Percentiles rank a stretch among this genome's conserved stretches.
phyloP scores from a whole-genome alignment of 2,888 invertebrate species.

The Lasioglossum vierecki region DNA sequence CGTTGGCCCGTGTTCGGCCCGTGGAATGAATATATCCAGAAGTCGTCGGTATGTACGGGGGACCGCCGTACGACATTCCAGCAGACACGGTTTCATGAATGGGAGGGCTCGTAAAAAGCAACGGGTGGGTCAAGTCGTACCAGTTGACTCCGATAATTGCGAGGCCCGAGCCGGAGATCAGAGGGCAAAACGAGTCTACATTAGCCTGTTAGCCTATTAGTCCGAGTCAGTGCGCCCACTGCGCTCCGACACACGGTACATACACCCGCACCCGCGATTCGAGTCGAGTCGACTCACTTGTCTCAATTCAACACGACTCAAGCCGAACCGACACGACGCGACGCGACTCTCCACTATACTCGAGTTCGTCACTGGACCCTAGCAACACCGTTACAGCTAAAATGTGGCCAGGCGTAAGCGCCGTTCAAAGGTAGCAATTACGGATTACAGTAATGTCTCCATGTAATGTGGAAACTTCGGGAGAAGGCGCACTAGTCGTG shows the following conservation, averaged over 20 bases:
- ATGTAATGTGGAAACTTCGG: too few species aligned
- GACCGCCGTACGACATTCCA: conserved; percentile 53
- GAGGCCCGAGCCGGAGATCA: conserved; percentile 73
- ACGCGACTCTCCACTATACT: background rate
- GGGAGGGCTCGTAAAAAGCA: conserved; percentile 68
- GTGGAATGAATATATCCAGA: conserved; percentile 31
- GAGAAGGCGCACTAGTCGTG: too few species aligned
- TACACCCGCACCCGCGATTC: conserved; percentile 46
- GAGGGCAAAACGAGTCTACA: conserved; percentile 80
- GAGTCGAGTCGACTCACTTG: conserved; percentile 36
- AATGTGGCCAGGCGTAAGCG: too few species aligned
- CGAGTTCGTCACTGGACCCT: too few species aligned
- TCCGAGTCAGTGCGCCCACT: conserved; percentile 76
- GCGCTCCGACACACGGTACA: conserved; percentile 63
- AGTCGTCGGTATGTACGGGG: conserved; percentile 36
- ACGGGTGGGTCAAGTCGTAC: conserved; percentile 79
- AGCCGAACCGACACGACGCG: background rate
- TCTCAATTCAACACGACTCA: conserved; percentile 10
- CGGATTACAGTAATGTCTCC: too few species aligned
- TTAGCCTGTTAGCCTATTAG: conserved; percentile 81
- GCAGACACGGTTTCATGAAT: conserved; percentile 70
- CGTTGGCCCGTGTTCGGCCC: background rate
- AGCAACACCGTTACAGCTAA: too few species aligned
- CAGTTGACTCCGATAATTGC: conserved; percentile 81
- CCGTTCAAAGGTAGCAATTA: too few species aligned